phyloP scores from a whole-genome alignment of 2,113 vertebrate species.

The Carassius gibelio region DNA sequence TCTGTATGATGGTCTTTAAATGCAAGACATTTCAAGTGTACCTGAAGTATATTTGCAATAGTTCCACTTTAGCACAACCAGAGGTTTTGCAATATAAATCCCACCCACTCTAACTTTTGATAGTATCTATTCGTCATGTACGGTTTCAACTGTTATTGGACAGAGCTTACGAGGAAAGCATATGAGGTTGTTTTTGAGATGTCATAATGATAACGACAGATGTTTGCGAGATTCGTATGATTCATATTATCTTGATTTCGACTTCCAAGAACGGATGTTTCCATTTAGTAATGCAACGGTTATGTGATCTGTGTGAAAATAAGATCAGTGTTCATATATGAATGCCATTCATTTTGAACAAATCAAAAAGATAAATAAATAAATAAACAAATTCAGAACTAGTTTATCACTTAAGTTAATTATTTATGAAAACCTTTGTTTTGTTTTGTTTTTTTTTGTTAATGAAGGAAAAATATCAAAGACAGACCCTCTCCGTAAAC shows the following conservation, averaged over 20 bases:
- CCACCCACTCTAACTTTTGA: constrained; percentile 8
- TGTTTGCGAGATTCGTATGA: background rate
- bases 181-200: background rate
- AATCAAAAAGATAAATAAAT: background rate
- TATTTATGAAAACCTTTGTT: background rate
- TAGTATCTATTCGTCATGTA: background rate
- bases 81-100: background rate
- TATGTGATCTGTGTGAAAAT: background rate
- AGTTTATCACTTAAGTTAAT: background rate
- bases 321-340: background rate
- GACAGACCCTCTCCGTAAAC: background rate
- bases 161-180: background rate
- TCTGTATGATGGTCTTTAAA: no score
- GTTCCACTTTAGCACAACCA: no score
- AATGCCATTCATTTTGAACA: background rate
- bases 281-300: background rate
- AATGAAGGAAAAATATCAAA: background rate
- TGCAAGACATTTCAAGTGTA: no score
- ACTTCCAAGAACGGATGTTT: background rate
- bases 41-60: no score
- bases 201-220: background rate
- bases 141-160: background rate
- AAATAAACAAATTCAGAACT: background rate
- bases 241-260: constrained; percentile 5
- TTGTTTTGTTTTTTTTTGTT: background rate